Conservation (phyloP, 2,797 vertebrate species). For the Manis javanica region DNA sequence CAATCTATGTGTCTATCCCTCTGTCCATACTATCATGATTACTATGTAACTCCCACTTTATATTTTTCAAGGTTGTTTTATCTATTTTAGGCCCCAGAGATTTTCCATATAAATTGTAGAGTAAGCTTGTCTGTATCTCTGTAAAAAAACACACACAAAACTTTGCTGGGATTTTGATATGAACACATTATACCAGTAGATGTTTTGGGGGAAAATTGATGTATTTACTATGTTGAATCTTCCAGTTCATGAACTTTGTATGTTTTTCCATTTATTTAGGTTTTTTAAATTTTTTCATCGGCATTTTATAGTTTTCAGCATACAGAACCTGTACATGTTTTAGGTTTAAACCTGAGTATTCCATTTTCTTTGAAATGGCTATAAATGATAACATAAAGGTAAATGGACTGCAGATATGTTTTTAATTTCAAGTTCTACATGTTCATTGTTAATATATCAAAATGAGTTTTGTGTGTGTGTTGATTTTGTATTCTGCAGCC, state of each 20-base stretch:
- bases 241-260: background rate
- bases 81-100: background rate
- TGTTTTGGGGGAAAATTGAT: background rate
- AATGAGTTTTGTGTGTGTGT: background rate
- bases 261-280: background rate
- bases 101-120: conserved; percentile 1
- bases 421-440: background rate
- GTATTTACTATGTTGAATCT: background rate
- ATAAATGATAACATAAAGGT: background rate
- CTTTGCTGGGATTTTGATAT: background rate
- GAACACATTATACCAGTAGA: background rate
- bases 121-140: background rate
- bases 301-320: background rate
- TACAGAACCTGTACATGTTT: background rate
- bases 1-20: background rate
- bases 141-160: background rate
- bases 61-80: conserved; percentile 1
- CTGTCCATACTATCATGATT: background rate
- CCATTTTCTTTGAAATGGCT: background rate
- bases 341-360: background rate
- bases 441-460: background rate
- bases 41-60: background rate
- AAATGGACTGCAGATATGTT: background rate
- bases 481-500: background rate
- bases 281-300: background rate